Conservation (phyloP, 2,888 invertebrate species). For the Ophraella communa region DNA sequence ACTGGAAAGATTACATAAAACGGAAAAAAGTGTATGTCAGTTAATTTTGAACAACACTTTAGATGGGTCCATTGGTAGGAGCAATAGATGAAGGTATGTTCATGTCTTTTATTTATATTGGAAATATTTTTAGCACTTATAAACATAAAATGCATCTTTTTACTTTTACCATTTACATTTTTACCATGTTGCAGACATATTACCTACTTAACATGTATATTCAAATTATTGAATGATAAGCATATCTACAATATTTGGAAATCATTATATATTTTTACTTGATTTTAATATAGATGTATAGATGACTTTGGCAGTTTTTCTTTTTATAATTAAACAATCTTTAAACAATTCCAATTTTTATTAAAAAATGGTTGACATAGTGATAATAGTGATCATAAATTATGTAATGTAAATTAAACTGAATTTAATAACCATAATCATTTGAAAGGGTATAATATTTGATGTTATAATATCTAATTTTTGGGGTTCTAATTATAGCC, state of each 20-base stretch:
- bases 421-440: neutral
- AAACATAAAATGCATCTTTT: too few relatives aligned
- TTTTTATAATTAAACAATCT: neutral
- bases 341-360: neutral
- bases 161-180: too few relatives aligned
- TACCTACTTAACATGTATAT: too few relatives aligned
- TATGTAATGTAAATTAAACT: neutral
- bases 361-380: too few relatives aligned
- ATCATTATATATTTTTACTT: neutral
- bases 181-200: too few relatives aligned
- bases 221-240: too few relatives aligned
- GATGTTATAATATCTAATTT: neutral
- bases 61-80: slow-evolving; percentile 77
- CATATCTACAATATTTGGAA: neutral
- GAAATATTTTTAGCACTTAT: too few relatives aligned
- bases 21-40: slow-evolving; percentile 9
- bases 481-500: neutral
- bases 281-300: neutral
- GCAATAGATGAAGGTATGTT: slow-evolving; percentile 89
- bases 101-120: neutral
- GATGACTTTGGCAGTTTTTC: neutral
- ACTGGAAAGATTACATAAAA: slow-evolving; percentile 31
- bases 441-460: neutral
- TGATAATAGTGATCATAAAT: neutral
- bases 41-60: slow-evolving; percentile 5